Evolutionary conservation across 2,888 invertebrate genomes (phyloP).

Genomic region (Allacma fusca): DNA sequence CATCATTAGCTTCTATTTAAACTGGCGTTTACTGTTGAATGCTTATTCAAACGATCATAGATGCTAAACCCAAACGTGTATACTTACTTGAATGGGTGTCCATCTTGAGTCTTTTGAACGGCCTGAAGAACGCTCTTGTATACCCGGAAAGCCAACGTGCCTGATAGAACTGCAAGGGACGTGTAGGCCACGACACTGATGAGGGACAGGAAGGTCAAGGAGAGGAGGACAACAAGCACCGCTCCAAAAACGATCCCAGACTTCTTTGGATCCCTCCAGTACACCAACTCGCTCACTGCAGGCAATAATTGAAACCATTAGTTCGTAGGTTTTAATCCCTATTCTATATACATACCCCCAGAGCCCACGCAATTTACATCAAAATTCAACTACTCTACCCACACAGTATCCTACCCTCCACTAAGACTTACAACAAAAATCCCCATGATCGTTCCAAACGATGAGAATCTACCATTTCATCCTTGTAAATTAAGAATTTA

Average conservation of each 20-base stretch:
- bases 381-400: conserved; percentile 17
- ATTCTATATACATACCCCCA: not conserved
- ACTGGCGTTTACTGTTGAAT: too few relatives aligned
- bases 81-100: conserved; percentile 96
- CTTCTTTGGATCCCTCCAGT: conserved; percentile 96
- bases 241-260: conserved; percentile 93
- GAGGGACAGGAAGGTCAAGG: conserved; percentile 93
- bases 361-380: not conserved
- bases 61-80: too few relatives aligned
- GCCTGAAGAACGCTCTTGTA: conserved; percentile 95
- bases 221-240: conserved; percentile 86
- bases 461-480: not conserved
- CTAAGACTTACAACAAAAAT: not conserved
- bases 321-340: not conserved
- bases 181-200: conserved; percentile 95
- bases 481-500: conserved; percentile 2
- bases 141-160: conserved; percentile 91
- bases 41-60: too few relatives aligned
- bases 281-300: conserved; percentile 91
- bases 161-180: conserved; percentile 83
- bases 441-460: not conserved
- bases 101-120: conserved; percentile 92
- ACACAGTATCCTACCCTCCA: not conserved
- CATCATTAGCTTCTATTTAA: not conserved
- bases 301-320: not conserved